These are phyloP conservation scores for Irena cyanogastra DNA, from an alignment of 2,113 vertebrate genomes.

Conservation along the genomic window DNA sequence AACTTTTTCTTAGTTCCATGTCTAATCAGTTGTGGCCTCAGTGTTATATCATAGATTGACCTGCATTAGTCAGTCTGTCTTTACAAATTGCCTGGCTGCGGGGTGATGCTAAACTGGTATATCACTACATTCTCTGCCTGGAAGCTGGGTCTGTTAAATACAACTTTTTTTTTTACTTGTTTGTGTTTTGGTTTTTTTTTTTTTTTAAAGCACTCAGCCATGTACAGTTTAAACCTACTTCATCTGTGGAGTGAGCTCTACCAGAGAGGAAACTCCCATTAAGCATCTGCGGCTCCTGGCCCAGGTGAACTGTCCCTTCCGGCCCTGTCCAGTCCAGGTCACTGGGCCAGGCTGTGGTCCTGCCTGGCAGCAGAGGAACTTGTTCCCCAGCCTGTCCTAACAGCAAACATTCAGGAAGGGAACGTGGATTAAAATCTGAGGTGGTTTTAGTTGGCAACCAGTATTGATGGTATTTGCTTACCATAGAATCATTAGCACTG, in stretches of 20 bases:
- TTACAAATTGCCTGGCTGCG: neutral
- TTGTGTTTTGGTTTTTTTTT: neutral
- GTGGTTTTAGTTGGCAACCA: neutral
- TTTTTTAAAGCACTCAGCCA: neutral
- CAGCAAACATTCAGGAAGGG: conserved; percentile 74
- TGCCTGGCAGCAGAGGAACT: neutral
- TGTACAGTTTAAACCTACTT: neutral
- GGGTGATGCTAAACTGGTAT: neutral
- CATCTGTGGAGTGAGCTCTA: neutral
- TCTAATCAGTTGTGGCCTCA: neutral
- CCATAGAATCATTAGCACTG: neutral
- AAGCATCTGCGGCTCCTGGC: neutral
- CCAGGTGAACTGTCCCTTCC: neutral
- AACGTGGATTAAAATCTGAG: neutral
- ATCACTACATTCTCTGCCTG: neutral
- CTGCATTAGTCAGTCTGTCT: neutral
- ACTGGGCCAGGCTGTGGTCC: neutral
- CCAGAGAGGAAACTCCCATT: neutral
- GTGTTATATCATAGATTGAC: neutral
- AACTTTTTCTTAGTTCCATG: neutral
- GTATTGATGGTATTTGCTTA: neutral
- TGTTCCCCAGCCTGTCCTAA: conserved; percentile 29
- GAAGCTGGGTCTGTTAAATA: neutral
- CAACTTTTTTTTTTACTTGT: too few relatives aligned
- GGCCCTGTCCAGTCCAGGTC: neutral